Conservation (phyloP, 2,113 vertebrate genomes). For the Thunnus maccoyii region DNA sequence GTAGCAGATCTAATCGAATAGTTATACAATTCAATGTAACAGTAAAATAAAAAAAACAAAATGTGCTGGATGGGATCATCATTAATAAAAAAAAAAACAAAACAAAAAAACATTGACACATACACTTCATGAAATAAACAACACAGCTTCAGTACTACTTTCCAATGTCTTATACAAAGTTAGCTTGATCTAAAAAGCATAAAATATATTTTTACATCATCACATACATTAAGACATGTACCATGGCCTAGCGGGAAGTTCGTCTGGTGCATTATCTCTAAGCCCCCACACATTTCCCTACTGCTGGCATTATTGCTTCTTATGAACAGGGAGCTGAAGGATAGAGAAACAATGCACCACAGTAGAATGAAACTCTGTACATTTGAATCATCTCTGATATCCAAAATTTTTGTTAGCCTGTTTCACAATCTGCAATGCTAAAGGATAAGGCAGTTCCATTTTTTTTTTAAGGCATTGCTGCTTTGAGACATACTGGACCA, state of each 20-base stretch:
- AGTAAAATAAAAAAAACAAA: conserved; percentile 52
- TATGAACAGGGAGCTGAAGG: conserved; percentile 72
- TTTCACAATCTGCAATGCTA: conserved; percentile 82
- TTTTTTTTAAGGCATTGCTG: conserved; percentile 85
- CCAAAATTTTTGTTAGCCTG: conserved; percentile 57
- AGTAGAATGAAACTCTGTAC: conserved; percentile 66
- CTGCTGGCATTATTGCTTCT: conserved; percentile 90
- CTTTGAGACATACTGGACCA: conserved; percentile 76
- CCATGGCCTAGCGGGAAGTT: conserved; percentile 83
- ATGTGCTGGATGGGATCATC: conserved; percentile 67
- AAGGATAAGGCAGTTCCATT: conserved; percentile 82
- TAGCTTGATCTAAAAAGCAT: conserved; percentile 91
- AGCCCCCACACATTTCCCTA: conserved; percentile 72
- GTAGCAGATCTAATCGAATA: conserved; percentile 65
- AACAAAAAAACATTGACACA: conserved; percentile 76
- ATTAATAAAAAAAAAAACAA: conserved; percentile 28
- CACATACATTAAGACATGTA: conserved; percentile 83
- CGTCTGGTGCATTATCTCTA: conserved; percentile 83
- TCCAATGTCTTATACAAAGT: conserved; percentile 88
- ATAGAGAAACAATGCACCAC: conserved; percentile 67
- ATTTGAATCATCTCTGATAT: conserved; percentile 64
- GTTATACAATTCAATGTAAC: conserved; percentile 57
- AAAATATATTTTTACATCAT: conserved; percentile 91
- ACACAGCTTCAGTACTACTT: conserved; percentile 87
- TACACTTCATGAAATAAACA: conserved; percentile 78